phyloP scores from a whole-genome alignment of 2,797 vertebrate genomes.

The Gallinago nigripennis region DNA sequence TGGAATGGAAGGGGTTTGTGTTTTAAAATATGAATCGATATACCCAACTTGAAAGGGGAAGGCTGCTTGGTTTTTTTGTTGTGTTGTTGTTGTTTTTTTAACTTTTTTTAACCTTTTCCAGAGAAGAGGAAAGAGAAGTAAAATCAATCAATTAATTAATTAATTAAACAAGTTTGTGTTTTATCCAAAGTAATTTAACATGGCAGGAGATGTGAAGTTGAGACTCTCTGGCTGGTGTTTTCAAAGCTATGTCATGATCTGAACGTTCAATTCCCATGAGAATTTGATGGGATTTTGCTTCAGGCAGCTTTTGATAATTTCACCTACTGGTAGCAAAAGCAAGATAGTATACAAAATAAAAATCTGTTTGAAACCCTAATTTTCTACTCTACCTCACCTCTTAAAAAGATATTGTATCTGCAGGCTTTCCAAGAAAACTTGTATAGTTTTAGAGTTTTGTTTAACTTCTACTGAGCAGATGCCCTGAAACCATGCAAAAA shows the following conservation, averaged over 20 bases:
- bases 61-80: accelerated
- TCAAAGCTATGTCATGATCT: not conserved
- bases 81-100: no score
- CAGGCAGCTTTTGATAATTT: not conserved
- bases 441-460: not conserved
- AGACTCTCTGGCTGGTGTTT: not conserved
- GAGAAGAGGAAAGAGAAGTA: not conserved
- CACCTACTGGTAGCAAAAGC: not conserved
- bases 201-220: not conserved
- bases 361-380: not conserved
- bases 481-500: not conserved
- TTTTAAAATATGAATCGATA: not conserved
- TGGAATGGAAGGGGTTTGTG: accelerated
- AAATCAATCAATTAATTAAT: not conserved
- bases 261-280: not conserved
- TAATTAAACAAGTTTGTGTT: not conserved
- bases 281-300: not conserved
- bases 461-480: not conserved
- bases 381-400: not conserved
- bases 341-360: not conserved
- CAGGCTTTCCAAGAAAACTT: not conserved
- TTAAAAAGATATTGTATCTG: not conserved
- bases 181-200: not conserved
- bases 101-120: not conserved
- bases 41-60: not conserved